Conservation (phyloP, 1,140 invertebrate species). For the Gryon sp. region DNA sequence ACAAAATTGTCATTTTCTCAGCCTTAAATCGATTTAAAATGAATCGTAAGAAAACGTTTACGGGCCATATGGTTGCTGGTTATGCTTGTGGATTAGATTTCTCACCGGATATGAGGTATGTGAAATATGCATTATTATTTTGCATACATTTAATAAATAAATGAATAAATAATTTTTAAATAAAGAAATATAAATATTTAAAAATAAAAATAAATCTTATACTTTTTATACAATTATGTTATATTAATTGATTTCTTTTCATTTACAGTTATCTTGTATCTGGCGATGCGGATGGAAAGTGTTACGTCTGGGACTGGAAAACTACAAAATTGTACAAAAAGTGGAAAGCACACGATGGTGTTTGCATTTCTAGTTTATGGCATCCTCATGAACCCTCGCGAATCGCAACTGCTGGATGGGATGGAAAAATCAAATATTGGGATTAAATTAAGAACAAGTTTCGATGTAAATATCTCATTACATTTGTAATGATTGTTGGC, state of each 20-base stretch:
- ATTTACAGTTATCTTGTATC: slow-evolving; percentile 94
- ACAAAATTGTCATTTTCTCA: slow-evolving; percentile 99
- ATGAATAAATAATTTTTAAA: not conserved
- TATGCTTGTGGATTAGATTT: slow-evolving; percentile 99
- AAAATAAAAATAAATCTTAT: not conserved
- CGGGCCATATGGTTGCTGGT: slow-evolving; percentile 99
- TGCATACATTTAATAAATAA: not conserved
- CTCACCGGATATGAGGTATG: slow-evolving; percentile 98
- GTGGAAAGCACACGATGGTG: slow-evolving; percentile 99
- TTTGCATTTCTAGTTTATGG: slow-evolving; percentile 97
- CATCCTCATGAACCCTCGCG: slow-evolving; percentile 99
- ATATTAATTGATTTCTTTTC: no score
- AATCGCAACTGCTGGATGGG: slow-evolving; percentile 98
- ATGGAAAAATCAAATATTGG: slow-evolving; percentile 99
- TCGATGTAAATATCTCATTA: slow-evolving; percentile 27
- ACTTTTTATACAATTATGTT: slow-evolving; percentile 88
- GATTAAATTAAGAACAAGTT: slow-evolving; percentile 84
- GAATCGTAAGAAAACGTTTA: slow-evolving; percentile 98
- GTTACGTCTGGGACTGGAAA: slow-evolving; percentile 99
- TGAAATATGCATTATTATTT: not conserved
- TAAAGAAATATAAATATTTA: not conserved
- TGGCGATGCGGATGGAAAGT: slow-evolving; percentile 99
- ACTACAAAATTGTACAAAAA: slow-evolving; percentile 98
- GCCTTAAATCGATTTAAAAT: slow-evolving; percentile 98
- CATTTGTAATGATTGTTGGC: no score